These are phyloP conservation scores for Diphyllodes magnificus DNA, from an alignment of 2,113 vertebrate genomes.

Conservation along the genomic window DNA sequence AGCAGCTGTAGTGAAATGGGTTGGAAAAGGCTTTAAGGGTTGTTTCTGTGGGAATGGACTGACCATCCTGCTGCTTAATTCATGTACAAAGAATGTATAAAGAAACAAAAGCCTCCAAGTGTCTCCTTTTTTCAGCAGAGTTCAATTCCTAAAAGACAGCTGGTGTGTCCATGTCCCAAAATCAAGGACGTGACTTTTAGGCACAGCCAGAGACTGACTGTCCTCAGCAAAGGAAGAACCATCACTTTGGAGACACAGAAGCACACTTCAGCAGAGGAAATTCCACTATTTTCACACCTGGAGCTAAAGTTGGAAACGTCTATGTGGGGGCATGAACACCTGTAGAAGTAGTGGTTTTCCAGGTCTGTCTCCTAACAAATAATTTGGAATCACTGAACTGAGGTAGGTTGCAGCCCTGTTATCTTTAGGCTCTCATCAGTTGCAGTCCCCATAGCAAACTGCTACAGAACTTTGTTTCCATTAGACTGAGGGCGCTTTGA, in stretches of 20 bases:
- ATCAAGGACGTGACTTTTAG: neutral
- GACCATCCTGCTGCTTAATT: neutral
- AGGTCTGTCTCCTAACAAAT: neutral
- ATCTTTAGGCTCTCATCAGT: neutral
- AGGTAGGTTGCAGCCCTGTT: neutral
- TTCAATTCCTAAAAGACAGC: neutral
- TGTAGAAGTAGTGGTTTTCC: neutral
- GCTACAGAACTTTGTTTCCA: neutral
- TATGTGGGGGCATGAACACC: neutral
- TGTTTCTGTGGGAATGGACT: neutral
- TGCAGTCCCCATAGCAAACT: neutral
- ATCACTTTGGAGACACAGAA: neutral
- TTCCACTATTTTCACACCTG: neutral
- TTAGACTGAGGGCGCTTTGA: neutral
- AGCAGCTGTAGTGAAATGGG: neutral
- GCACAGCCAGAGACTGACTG: neutral
- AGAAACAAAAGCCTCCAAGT: neutral
- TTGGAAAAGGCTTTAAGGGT: neutral
- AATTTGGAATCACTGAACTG: neutral
- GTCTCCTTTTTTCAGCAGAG: neutral
- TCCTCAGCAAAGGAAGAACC: neutral
- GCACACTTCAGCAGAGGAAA: neutral
- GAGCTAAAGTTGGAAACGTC: neutral
- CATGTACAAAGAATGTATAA: neutral
- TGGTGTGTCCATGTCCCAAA: fast-evolving